A percentile compares a stretch with the other conserved stretches of the same genome.
These are phyloP conservation scores for Drosophila malerkotliana DNA, from an alignment of 1,140 invertebrate genomes.

Conservation along the genomic window DNA sequence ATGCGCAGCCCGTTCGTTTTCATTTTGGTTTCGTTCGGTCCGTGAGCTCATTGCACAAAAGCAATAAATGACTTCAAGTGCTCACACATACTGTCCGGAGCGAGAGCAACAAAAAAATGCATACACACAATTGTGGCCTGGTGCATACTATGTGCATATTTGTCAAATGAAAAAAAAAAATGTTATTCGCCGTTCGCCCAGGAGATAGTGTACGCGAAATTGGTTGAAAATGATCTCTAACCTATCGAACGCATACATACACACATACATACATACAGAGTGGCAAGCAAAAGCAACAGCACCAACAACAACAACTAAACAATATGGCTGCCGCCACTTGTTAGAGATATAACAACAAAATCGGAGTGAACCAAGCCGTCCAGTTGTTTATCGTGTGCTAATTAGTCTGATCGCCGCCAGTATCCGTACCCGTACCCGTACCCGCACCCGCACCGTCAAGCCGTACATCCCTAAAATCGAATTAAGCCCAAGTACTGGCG, in stretches of 20 bases:
- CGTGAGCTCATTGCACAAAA: slow-evolving; percentile 49
- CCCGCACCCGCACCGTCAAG: not conserved
- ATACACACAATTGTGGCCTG: slow-evolving; percentile 27
- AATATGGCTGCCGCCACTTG: slow-evolving; percentile 77
- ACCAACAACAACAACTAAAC: slow-evolving; percentile 49
- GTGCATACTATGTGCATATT: slow-evolving; percentile 28
- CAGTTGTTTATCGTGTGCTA: slow-evolving; percentile 30
- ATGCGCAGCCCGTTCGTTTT: slow-evolving; percentile 40
- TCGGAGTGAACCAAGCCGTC: slow-evolving; percentile 20
- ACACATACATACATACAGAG: slow-evolving; percentile 2
- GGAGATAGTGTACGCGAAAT: slow-evolving; percentile 44
- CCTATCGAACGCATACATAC: slow-evolving; percentile 30
- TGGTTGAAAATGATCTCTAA: slow-evolving; percentile 55
- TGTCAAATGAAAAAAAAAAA: slow-evolving; percentile 26
- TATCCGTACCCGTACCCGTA: not conserved
- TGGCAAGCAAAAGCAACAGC: not conserved
- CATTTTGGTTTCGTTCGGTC: slow-evolving; percentile 7
- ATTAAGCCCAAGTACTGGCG: slow-evolving; percentile 23
- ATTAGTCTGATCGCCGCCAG: slow-evolving; percentile 34
- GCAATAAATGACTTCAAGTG: slow-evolving; percentile 32
- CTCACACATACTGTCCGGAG: slow-evolving; percentile 7
- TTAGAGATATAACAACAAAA: slow-evolving; percentile 64
- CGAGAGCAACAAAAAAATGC: not conserved
- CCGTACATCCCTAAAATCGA: slow-evolving; percentile 34
- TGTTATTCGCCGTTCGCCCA: slow-evolving; percentile 36